These are phyloP conservation scores for Chelonus formosanus DNA, from an alignment of 2,888 invertebrate species.

Conservation along the genomic window DNA sequence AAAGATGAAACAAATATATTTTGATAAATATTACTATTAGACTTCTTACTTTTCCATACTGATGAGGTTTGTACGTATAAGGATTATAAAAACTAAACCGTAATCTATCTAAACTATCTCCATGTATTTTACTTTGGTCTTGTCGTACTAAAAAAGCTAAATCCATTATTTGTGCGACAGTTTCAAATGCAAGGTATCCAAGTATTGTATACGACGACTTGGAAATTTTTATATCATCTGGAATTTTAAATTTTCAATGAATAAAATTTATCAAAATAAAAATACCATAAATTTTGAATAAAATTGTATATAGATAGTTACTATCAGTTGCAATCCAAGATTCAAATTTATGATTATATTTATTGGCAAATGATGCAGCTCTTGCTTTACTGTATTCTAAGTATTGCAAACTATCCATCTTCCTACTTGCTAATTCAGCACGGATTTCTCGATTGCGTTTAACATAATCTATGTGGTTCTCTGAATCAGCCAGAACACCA, in stretches of 20 bases:
- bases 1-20: too few relatives aligned
- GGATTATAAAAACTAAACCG: slow-evolving; percentile 73
- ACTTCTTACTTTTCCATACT: slow-evolving; percentile 54
- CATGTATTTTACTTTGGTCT: slow-evolving; percentile 74
- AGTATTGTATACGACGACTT: slow-evolving; percentile 78
- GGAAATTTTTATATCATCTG: slow-evolving; percentile 70
- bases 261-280: not conserved
- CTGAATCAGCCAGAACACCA: slow-evolving; percentile 55
- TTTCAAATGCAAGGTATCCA: slow-evolving; percentile 88
- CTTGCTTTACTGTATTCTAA: slow-evolving; percentile 82
- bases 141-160: slow-evolving; percentile 82
- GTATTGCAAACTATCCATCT: slow-evolving; percentile 69
- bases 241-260: not conserved
- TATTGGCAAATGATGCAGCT: slow-evolving; percentile 75
- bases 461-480: slow-evolving; percentile 71
- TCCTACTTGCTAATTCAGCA: slow-evolving; percentile 67
- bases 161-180: slow-evolving; percentile 88
- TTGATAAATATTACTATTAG: too few relatives aligned
- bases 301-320: slow-evolving; percentile 38
- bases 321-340: slow-evolving; percentile 58
- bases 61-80: slow-evolving; percentile 59
- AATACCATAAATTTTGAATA: not conserved
- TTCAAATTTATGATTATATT: slow-evolving; percentile 62
- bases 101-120: slow-evolving; percentile 77
- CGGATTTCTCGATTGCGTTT: slow-evolving; percentile 69